Evolutionary conservation across 1,140 invertebrate genomes (phyloP).

Genomic region (Solen grandis): DNA sequence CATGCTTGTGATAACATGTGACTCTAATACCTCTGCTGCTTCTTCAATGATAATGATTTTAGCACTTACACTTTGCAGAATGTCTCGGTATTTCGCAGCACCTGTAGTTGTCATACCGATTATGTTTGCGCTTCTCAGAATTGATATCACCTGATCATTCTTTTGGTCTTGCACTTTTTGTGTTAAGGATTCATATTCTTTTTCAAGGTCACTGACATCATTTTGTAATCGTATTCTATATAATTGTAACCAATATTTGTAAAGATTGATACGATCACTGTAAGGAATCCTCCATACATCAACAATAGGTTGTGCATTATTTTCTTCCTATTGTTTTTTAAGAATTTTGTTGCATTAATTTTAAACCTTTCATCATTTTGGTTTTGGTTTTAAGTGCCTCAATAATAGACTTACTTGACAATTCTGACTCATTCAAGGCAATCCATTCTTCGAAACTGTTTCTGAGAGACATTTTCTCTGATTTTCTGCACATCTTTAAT

Average conservation of each 20-base stretch:
- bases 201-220: constrained; percentile 10
- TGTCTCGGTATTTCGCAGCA: constrained; percentile 71
- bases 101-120: constrained; percentile 79
- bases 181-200: background rate
- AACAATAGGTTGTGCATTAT: constrained; percentile 87
- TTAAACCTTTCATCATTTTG: too few relatives aligned
- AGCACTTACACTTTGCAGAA: constrained; percentile 67
- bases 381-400: too few relatives aligned
- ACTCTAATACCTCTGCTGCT: constrained; percentile 80
- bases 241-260: constrained; percentile 71
- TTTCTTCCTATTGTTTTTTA: too few relatives aligned
- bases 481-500: too few relatives aligned
- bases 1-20: constrained; percentile 81
- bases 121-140: constrained; percentile 72
- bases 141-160: constrained; percentile 64
- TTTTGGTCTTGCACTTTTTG: constrained; percentile 62
- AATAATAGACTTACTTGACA: too few relatives aligned
- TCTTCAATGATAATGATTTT: constrained; percentile 78
- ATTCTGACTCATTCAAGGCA: too few relatives aligned
- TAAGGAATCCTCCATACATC: constrained; percentile 68
- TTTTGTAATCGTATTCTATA: constrained; percentile 39
- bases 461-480: too few relatives aligned
- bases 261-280: constrained; percentile 72
- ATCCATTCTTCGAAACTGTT: too few relatives aligned
- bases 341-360: too few relatives aligned